Evolutionary conservation across 2,888 invertebrate genomes (phyloP).

Genomic region (Agrenia bidenticulata): DNA sequence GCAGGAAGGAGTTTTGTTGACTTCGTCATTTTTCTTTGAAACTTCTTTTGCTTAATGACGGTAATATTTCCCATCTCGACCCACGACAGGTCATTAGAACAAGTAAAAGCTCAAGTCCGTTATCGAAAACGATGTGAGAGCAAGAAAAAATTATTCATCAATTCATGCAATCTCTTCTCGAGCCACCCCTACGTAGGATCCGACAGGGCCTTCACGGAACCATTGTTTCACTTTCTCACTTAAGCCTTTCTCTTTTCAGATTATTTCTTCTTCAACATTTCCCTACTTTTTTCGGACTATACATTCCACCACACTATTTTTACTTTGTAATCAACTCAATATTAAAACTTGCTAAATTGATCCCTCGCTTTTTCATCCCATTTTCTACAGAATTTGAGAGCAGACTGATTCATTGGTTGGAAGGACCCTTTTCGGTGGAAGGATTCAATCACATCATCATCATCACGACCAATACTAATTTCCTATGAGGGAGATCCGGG

Average conservation of each 20-base stretch:
- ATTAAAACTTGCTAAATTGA: constrained; percentile 14
- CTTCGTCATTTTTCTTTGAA: constrained; percentile 55
- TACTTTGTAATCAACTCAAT: constrained; percentile 14
- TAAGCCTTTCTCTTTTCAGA: constrained; percentile 7
- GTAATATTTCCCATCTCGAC: constrained; percentile 54
- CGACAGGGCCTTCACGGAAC: constrained; percentile 11
- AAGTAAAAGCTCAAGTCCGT: constrained; percentile 31
- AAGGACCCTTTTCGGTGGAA: too few species aligned
- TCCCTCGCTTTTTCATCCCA: constrained; percentile 5
- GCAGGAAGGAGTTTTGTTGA: constrained; percentile 54
- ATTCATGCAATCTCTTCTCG: constrained; percentile 38
- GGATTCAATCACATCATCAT: too few species aligned
- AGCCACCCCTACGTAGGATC: neutral
- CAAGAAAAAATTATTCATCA: constrained; percentile 49
- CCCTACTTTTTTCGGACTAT: constrained; percentile 4
- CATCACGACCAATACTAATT: too few species aligned
- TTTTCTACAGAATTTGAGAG: neutral
- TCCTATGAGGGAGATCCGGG: too few species aligned
- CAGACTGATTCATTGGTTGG: too few species aligned
- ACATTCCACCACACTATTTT: neutral
- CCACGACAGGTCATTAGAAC: constrained; percentile 55
- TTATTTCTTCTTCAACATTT: constrained; percentile 4
- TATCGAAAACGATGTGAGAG: constrained; percentile 39
- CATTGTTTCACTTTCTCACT: constrained; percentile 26
- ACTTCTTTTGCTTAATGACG: constrained; percentile 54